Evolutionary conservation across 2,888 invertebrate genomes (phyloP).

Genomic region (Oxyteleia sp.): DNA sequence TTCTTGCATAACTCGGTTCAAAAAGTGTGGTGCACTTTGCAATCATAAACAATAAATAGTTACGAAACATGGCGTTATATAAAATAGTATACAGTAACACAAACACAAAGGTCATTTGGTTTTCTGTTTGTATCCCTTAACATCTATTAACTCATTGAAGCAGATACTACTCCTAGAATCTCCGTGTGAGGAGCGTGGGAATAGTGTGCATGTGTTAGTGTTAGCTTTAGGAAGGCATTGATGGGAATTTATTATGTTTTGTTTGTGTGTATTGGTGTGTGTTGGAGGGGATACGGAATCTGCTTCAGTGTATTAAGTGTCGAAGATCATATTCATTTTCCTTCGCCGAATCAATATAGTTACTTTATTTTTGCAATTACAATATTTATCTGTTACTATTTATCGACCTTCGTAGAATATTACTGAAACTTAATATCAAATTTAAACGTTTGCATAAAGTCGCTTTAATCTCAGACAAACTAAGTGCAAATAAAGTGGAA

Average conservation of each 20-base stretch:
- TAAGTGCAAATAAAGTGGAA: slow-evolving; percentile 44
- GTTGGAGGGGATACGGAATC: too few species aligned
- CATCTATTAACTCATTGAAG: too few species aligned
- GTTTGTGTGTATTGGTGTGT: too few species aligned
- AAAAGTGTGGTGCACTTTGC: slow-evolving; percentile 44
- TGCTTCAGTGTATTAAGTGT: too few species aligned
- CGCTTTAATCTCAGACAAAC: background rate
- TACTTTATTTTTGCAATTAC: background rate
- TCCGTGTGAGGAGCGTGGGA: too few species aligned
- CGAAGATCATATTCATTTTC: too few species aligned
- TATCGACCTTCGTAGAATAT: background rate
- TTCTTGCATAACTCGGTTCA: slow-evolving; percentile 25
- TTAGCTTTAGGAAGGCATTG: too few species aligned
- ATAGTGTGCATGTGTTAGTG: too few species aligned
- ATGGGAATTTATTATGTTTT: too few species aligned
- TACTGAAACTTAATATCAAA: background rate
- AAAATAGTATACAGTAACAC: slow-evolving; percentile 25
- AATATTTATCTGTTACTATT: background rate
- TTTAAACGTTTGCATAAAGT: background rate
- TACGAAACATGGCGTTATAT: slow-evolving; percentile 19
- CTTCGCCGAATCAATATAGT: too few species aligned
- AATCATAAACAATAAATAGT: slow-evolving; percentile 45
- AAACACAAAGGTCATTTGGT: slow-evolving; percentile 14
- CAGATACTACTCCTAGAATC: too few species aligned
- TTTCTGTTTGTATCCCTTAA: slow-evolving; percentile 7